Evolutionary conservation across 2,888 invertebrate species (phyloP).

Genomic region (Agrochola litura): DNA sequence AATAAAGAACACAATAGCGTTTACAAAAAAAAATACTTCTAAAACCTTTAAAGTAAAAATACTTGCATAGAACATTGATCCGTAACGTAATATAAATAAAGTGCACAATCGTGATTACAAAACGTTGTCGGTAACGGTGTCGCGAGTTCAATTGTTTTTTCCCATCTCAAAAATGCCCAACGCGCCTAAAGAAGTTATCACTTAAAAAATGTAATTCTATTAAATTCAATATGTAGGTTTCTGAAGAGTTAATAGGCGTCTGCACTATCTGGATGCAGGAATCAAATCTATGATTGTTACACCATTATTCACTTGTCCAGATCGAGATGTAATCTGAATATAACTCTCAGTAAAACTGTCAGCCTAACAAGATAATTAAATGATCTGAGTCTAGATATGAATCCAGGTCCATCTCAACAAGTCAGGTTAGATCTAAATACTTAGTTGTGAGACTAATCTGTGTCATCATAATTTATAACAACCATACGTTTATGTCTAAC

Average conservation of each 20-base stretch:
- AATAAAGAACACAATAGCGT: no score
- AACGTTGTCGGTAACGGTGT: no score
- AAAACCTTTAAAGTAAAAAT: no score
- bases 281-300: not conserved
- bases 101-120: no score
- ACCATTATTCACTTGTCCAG: slow-evolving; percentile 30
- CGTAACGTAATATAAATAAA: no score
- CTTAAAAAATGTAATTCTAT: no score
- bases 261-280: not conserved
- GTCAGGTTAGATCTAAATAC: not conserved
- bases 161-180: no score
- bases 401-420: slow-evolving; percentile 8
- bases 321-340: slow-evolving; percentile 9
- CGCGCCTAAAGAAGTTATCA: no score
- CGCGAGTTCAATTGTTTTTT: no score
- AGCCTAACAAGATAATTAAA: slow-evolving; percentile 14
- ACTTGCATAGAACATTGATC: no score
- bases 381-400: slow-evolving; percentile 20
- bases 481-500: not conserved
- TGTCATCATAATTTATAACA: not conserved
- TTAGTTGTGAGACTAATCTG: not conserved
- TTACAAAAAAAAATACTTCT: no score
- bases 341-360: slow-evolving; percentile 7
- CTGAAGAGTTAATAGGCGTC: not conserved
- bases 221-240: no score